phyloP scores from a whole-genome alignment of 1,140 invertebrate species.

The Pseudomyrmex concolor region DNA sequence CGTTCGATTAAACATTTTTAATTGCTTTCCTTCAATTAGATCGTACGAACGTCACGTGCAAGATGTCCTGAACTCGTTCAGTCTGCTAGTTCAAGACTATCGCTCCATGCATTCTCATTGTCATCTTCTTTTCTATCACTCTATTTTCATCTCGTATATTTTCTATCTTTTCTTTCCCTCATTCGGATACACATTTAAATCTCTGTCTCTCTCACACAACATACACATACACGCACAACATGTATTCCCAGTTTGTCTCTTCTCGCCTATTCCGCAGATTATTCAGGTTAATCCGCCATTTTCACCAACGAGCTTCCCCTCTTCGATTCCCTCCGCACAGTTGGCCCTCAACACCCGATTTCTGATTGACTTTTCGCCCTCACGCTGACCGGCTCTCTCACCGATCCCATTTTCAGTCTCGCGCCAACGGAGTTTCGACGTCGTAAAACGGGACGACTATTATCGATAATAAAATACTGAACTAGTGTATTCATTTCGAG shows the following conservation, averaged over 20 bases:
- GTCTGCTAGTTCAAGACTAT: slow-evolving; percentile 23
- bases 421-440: slow-evolving; percentile 9
- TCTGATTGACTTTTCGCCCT: slow-evolving; percentile 71
- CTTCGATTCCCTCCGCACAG: not conserved
- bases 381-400: slow-evolving; percentile 30
- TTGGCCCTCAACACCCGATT: slow-evolving; percentile 58
- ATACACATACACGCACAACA: slow-evolving; percentile 5
- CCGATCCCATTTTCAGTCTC: slow-evolving; percentile 41
- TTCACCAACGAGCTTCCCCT: slow-evolving; percentile 38
- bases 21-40: slow-evolving; percentile 70
- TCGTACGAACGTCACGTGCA: slow-evolving; percentile 28
- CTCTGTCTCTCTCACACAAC: too few species aligned
- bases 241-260: slow-evolving; percentile 26
- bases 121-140: slow-evolving; percentile 22
- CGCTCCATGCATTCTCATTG: slow-evolving; percentile 23
- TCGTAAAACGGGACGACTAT: slow-evolving; percentile 59
- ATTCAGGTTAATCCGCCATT: slow-evolving; percentile 68
- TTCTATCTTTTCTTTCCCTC: not conserved
- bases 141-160: not conserved
- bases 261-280: slow-evolving; percentile 55
- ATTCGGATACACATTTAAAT: slow-evolving; percentile 1
- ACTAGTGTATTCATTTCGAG: slow-evolving; percentile 57
- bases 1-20: slow-evolving; percentile 74
- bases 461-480: slow-evolving; percentile 65
- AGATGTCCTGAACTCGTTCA: slow-evolving; percentile 38